These are phyloP conservation scores for Chirona hameri DNA, from an alignment of 2,888 invertebrate genomes.

Conservation along the genomic window DNA sequence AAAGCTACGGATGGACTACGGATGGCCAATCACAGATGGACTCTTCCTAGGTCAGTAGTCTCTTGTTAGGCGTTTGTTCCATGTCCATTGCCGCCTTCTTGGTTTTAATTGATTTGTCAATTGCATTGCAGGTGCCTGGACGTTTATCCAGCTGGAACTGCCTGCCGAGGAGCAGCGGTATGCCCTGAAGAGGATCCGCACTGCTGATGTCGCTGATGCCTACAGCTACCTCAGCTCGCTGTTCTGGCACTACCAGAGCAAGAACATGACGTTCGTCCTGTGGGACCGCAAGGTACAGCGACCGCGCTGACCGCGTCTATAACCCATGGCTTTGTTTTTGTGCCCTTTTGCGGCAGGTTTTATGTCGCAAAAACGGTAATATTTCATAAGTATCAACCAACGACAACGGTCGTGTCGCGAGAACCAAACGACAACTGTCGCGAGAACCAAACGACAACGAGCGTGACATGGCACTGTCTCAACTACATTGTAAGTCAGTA, in stretches of 20 bases:
- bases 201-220: constrained; percentile 41
- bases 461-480: too few species aligned
- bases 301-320: too few species aligned
- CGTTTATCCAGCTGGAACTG: constrained; percentile 41
- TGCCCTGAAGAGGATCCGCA: constrained; percentile 37
- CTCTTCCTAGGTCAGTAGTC: neutral
- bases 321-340: too few species aligned
- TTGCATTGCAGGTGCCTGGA: constrained; percentile 40
- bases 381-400: too few species aligned
- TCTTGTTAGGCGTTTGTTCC: neutral
- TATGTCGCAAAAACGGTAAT: too few species aligned
- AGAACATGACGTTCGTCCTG: constrained; percentile 37
- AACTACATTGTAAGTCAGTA: too few species aligned
- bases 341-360: too few species aligned
- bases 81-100: neutral
- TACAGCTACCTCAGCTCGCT: constrained; percentile 41
- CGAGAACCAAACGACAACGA: too few species aligned
- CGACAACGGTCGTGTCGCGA: too few species aligned
- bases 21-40: neutral
- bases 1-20: neutral
- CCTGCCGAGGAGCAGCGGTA: constrained; percentile 39
- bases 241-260: constrained; percentile 41
- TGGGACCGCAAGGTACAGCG: constrained; percentile 40
- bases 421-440: too few species aligned
- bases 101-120: neutral